Evolutionary conservation across 2,797 vertebrate genomes (phyloP).

Genomic region (Graptemys geographica): DNA sequence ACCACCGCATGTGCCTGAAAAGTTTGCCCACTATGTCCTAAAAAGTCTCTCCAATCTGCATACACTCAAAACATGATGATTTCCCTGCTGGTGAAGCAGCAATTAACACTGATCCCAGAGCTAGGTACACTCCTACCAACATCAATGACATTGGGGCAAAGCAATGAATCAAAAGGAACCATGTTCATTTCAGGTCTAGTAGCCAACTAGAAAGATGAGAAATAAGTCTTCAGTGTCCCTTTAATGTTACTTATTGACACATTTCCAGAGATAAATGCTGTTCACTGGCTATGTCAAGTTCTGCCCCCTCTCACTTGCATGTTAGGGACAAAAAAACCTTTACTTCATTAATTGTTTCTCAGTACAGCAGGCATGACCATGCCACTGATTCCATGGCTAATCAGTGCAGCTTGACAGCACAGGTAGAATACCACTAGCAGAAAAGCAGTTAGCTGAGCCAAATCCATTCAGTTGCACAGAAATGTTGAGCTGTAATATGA

Average conservation of each 20-base stretch:
- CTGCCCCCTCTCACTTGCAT: background rate
- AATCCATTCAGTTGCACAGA: background rate
- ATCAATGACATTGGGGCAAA: background rate
- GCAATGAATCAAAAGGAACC: background rate
- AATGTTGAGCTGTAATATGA: background rate
- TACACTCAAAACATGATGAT: background rate
- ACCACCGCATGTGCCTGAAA: background rate
- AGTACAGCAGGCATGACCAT: rapidly evolving
- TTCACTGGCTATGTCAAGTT: rapidly evolving
- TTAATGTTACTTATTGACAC: background rate
- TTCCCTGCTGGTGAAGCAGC: background rate
- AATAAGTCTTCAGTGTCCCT: background rate
- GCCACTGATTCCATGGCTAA: background rate
- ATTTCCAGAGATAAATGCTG: background rate
- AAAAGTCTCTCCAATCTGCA: rapidly evolving
- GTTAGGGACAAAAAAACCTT: rapidly evolving
- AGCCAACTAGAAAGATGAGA: conserved; percentile 23
- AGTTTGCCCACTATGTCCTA: background rate
- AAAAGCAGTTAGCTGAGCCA: background rate
- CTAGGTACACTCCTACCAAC: background rate
- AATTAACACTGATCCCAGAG: background rate
- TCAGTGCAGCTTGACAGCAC: background rate
- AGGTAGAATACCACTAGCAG: background rate
- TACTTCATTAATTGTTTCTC: background rate
- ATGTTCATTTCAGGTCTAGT: rapidly evolving